A percentile compares a stretch with the other conserved stretches of the same genome.
These are phyloP conservation scores for Sinocyclocheilus anophthalmus DNA, from an alignment of 2,113 vertebrate species.

Conservation along the genomic window DNA sequence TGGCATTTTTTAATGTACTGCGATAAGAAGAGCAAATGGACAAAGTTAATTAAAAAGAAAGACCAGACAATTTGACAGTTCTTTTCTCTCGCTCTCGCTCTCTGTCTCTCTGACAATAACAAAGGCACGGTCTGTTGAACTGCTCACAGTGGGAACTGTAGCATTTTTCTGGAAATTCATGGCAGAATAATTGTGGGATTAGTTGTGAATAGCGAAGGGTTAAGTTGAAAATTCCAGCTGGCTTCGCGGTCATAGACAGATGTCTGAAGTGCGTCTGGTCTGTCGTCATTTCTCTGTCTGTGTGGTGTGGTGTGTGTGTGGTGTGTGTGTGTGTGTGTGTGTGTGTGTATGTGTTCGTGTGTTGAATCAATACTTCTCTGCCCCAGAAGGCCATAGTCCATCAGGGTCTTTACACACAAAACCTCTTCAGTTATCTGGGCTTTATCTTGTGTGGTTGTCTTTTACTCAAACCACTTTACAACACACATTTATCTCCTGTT, in stretches of 20 bases:
- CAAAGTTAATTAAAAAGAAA: constrained; percentile 62
- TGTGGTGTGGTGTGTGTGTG: constrained; percentile 41
- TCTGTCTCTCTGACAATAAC: constrained; percentile 31
- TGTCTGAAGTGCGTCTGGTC: constrained; percentile 14
- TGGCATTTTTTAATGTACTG: constrained; percentile 50
- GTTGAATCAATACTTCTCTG: constrained; percentile 10
- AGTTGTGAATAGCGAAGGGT: constrained; percentile 3
- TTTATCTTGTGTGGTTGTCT: constrained; percentile 22
- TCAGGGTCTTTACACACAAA: constrained; percentile 22
- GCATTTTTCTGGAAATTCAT: constrained; percentile 5
- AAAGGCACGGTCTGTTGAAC: constrained; percentile 18
- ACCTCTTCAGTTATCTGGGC: not conserved
- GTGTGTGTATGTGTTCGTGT: not conserved
- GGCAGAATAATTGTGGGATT: constrained; percentile 15
- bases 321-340: constrained; percentile 25
- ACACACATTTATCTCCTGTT: constrained; percentile 10
- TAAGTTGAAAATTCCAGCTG: constrained; percentile 9
- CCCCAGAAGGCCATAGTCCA: constrained; percentile 21
- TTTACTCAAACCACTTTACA: constrained; percentile 31
- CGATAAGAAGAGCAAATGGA: constrained; percentile 58
- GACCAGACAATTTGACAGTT: constrained; percentile 49
- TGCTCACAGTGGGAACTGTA: constrained; percentile 15
- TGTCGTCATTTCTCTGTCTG: constrained; percentile 1
- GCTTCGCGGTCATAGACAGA: constrained; percentile 13
- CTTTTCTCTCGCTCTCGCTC: constrained; percentile 10